Conservation (phyloP, 2,113 vertebrate genomes). For the Hippopotamus amphibius region DNA sequence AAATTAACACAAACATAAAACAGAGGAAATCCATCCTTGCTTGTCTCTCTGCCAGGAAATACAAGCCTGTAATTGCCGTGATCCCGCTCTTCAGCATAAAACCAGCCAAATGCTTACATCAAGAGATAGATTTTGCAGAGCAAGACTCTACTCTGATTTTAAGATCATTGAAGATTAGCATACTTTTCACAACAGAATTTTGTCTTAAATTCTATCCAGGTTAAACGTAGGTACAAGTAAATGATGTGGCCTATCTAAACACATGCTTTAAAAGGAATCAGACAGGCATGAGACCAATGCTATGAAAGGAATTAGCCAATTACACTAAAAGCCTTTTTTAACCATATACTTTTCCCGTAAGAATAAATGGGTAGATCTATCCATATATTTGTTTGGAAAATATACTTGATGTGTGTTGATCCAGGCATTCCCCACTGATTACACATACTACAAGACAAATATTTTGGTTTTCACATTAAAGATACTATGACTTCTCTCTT, state of each 20-base stretch:
- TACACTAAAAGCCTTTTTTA: neutral
- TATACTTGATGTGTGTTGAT: neutral
- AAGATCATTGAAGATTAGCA: constrained; percentile 8
- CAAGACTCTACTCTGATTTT: constrained; percentile 56
- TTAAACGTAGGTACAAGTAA: constrained; percentile 34
- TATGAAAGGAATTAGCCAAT: neutral
- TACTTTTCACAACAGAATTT: constrained; percentile 39
- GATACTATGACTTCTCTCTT: neutral
- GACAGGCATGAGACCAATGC: neutral
- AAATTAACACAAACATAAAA: constrained; percentile 80
- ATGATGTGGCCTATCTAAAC: neutral
- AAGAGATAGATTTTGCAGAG: constrained; percentile 61
- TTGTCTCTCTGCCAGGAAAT: constrained; percentile 75
- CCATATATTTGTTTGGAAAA: constrained; percentile 4
- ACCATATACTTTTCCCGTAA: neutral
- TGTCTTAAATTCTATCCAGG: constrained; percentile 11
- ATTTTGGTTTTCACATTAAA: constrained; percentile 10
- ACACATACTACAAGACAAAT: neutral
- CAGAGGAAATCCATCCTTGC: constrained; percentile 75
- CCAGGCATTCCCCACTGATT: neutral
- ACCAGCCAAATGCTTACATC: constrained; percentile 26
- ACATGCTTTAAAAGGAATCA: constrained; percentile 3
- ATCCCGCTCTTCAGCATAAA: constrained; percentile 72
- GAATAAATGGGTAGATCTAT: neutral
- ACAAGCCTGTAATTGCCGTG: constrained; percentile 69